Conservation (phyloP, 2,888 invertebrate species). For the Sesia apiformis region DNA sequence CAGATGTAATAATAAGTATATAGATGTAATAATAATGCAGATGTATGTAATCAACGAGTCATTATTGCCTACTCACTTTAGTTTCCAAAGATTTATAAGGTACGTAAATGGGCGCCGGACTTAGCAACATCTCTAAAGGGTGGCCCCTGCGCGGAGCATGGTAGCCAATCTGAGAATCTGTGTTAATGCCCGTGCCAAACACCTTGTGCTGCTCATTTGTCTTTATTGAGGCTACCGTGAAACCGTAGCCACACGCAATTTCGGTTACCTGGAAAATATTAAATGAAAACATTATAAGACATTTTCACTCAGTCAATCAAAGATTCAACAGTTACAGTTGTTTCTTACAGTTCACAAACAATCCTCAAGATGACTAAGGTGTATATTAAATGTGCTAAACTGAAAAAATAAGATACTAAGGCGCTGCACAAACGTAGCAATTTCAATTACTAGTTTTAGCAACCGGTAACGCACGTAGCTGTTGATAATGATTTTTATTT, state of each 20-base stretch:
- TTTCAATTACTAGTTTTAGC: no score
- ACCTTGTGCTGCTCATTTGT: slow-evolving; percentile 78
- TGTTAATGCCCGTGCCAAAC: slow-evolving; percentile 93
- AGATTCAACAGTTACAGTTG: no score
- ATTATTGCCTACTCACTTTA: slow-evolving; percentile 32
- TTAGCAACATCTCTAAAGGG: slow-evolving; percentile 79
- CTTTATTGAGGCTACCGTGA: slow-evolving; percentile 84
- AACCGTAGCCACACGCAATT: slow-evolving; percentile 92
- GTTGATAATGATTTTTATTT: no score
- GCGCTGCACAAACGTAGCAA: no score
- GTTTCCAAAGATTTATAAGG: slow-evolving; percentile 77
- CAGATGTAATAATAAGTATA: no score
- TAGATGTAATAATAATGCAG: no score
- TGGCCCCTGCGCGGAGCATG: slow-evolving; percentile 77
- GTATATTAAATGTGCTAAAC: not conserved
- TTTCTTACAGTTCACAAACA: no score
- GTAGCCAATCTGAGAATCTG: slow-evolving; percentile 92
- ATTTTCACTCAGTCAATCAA: no score
- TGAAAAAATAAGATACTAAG: no score
- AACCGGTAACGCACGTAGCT: no score
- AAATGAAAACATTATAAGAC: no score
- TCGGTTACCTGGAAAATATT: slow-evolving; percentile 71
- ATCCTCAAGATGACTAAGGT: not conserved
- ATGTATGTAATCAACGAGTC: no score
- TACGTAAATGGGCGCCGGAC: slow-evolving; percentile 81